phyloP scores from a whole-genome alignment of 2,888 invertebrate species.

The Tanypteryx hageni region DNA sequence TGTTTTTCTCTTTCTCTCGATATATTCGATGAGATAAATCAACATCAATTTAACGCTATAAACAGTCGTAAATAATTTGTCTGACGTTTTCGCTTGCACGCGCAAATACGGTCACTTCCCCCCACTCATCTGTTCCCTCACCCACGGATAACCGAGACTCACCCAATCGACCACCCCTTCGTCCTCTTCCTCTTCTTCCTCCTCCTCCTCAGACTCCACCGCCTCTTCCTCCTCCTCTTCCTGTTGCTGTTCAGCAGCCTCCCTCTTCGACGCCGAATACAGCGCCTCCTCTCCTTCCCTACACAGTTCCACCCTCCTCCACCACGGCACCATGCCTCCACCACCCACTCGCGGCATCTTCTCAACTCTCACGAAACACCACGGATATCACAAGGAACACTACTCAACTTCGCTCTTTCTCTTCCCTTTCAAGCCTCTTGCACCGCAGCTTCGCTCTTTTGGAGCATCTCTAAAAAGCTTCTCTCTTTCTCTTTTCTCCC shows the following conservation, averaged over 20 bases:
- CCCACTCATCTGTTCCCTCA: too few species aligned
- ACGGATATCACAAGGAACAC: background rate
- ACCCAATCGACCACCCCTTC: constrained; percentile 52
- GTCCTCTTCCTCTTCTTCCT: constrained; percentile 63
- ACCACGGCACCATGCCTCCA: constrained; percentile 48
- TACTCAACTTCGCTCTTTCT: too few species aligned
- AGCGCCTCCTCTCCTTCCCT: constrained; percentile 50
- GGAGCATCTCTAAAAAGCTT: background rate
- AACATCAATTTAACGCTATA: too few species aligned
- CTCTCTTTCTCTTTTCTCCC: background rate
- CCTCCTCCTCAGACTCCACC: constrained; percentile 64
- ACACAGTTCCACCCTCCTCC: constrained; percentile 52
- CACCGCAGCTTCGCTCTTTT: background rate
- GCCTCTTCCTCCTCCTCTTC: constrained; percentile 61
- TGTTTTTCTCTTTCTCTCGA: too few species aligned
- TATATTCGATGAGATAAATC: too few species aligned
- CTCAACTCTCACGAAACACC: background rate
- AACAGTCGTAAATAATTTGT: too few species aligned
- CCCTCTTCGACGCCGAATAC: constrained; percentile 43
- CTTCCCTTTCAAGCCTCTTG: background rate
- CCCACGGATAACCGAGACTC: constrained; percentile 7
- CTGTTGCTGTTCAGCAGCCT: constrained; percentile 49
- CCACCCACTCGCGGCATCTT: constrained; percentile 52
- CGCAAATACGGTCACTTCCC: background rate
- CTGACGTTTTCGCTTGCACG: too few species aligned